phyloP scores from a whole-genome alignment of 2,113 vertebrate species.

The Calyptommatus sinebrachiatus region DNA sequence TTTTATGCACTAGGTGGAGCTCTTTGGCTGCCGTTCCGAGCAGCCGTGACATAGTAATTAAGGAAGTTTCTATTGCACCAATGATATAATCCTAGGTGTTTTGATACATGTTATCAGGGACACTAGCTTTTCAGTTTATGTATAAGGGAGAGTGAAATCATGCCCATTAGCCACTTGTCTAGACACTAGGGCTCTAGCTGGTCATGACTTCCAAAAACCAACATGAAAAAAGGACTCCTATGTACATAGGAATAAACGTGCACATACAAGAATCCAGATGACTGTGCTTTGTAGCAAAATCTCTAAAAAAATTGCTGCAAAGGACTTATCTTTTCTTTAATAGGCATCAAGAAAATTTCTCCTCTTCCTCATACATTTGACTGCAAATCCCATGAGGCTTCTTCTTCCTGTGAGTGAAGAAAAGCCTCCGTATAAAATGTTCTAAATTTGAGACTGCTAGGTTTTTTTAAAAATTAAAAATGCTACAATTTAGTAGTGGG shows the following conservation, averaged over 20 bases:
- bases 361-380: no score
- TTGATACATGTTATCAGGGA: background rate
- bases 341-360: no score
- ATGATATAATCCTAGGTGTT: background rate
- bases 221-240: background rate
- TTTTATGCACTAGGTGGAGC: conserved; percentile 3
- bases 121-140: background rate
- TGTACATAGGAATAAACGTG: background rate
- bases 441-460: no score
- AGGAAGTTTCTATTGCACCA: background rate
- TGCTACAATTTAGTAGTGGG: no score
- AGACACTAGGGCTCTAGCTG: background rate
- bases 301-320: no score
- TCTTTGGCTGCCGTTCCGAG: conserved; percentile 10
- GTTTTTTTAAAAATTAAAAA: no score
- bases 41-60: background rate
- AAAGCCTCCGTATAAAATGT: no score
- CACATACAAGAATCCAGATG: no score
- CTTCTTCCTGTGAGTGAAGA: no score
- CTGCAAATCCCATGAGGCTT: no score
- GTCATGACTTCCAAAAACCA: background rate
- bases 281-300: no score
- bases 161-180: background rate
- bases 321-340: no score
- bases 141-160: background rate